phyloP scores from a whole-genome alignment of 2,888 invertebrate genomes.

The Drosophila peninsularis region DNA sequence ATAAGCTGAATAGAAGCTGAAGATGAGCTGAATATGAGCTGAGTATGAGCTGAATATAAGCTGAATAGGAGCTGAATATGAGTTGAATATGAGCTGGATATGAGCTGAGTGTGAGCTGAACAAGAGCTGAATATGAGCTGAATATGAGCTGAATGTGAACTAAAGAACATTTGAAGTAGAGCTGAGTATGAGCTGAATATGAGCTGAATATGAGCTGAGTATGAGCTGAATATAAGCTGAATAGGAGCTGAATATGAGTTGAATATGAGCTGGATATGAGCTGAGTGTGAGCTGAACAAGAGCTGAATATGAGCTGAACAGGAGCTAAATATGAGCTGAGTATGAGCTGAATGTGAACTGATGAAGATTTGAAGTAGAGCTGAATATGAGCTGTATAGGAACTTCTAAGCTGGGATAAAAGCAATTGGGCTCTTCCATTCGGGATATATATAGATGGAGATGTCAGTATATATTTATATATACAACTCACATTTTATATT shows the following conservation, averaged over 20 bases:
- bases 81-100: neutral
- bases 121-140: neutral
- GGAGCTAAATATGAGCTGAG: too few relatives aligned
- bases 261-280: too few relatives aligned
- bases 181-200: neutral
- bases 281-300: too few relatives aligned
- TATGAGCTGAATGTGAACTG: neutral
- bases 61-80: neutral
- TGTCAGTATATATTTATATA: too few relatives aligned
- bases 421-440: too few relatives aligned
- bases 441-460: too few relatives aligned
- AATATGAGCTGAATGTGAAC: neutral
- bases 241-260: neutral
- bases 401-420: too few relatives aligned
- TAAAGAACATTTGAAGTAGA: too few relatives aligned
- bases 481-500: neutral
- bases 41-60: neutral
- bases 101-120: neutral
- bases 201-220: neutral
- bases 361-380: neutral
- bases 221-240: neutral
- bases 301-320: neutral
- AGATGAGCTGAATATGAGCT: neutral
- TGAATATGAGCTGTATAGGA: neutral
- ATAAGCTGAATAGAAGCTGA: neutral